A percentile compares a stretch with the other conserved stretches of the same genome.
phyloP scores from a whole-genome alignment of 2,113 vertebrate species.

The Gambusia affinis region DNA sequence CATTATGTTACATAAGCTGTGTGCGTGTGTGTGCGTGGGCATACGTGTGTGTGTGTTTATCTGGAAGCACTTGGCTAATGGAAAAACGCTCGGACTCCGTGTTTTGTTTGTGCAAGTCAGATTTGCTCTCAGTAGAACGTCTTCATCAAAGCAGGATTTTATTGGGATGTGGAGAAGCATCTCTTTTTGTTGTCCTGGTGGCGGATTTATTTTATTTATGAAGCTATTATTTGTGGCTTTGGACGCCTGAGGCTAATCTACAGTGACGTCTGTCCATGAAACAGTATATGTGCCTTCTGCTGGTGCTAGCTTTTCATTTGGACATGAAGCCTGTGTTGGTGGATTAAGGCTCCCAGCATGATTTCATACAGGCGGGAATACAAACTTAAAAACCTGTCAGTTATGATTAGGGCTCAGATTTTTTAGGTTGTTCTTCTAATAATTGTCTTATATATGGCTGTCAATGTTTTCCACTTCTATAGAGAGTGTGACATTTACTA shows the following conservation, averaged over 20 bases:
- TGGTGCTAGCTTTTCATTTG: conserved; percentile 24
- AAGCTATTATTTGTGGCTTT: conserved; percentile 40
- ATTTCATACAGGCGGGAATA: conserved; percentile 15
- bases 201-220: conserved; percentile 63
- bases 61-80: conserved; percentile 8
- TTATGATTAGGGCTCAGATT: conserved; percentile 25
- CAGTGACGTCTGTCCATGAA: conserved; percentile 31
- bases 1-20: conserved; percentile 46
- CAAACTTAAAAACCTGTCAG: conserved; percentile 38
- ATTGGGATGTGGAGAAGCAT: background rate
- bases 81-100: conserved; percentile 8
- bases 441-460: conserved; percentile 1
- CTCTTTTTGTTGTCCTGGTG: conserved; percentile 10
- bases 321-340: conserved; percentile 29
- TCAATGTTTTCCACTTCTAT: conserved; percentile 16
- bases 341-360: conserved; percentile 23
- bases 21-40: conserved; percentile 8
- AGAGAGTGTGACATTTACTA: background rate
- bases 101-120: conserved; percentile 12
- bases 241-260: conserved; percentile 38
- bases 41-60: conserved; percentile 1
- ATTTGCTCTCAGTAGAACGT: conserved; percentile 2
- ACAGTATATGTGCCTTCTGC: background rate
- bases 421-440: conserved; percentile 2
- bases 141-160: conserved; percentile 3